Base-by-base conservation (phyloP, 2,797 vertebrate species). In the Siniperca undulata region DNA sequence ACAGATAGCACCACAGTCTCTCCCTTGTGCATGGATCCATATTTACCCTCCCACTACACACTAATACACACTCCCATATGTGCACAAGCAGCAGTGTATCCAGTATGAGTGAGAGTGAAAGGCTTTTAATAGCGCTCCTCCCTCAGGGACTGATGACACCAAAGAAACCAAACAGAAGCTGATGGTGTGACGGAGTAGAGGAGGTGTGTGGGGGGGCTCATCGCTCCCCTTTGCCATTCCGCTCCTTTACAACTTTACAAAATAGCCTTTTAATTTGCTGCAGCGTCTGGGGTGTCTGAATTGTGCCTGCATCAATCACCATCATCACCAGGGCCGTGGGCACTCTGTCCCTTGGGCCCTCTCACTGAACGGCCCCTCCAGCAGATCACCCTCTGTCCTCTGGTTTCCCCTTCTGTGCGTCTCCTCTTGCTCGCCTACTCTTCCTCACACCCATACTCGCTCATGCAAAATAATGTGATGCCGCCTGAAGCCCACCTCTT, bases 191-290 rank as follows among this genome's bases (percentile, higher is more conserved):
- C 90, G 86, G 87, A 87, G 76, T 67, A 30, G 73, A 79, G 79
- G 79, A 80, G 90, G 66, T 74, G 82, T n/a, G 74, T n/a, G 44
- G 89, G 77, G 84, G 70, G 46, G 30, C 48, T 70, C 84, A 75
- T 75, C 83, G 61, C 83, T 89, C 89, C 90, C 92, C 93, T 93
- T 92, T 95, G 93, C 93, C 95, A 93, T 95, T 93, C 90, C 93
- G 85, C 93, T 95, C 91, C 95, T 97, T 97, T 97, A 97, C 95
- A 95, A 96, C 96, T 95, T 89, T 96, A 96, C 96, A 97, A 97
- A 97, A 98, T 97, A 97, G 97, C 95, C 97, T 97, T 98, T 98
- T 97, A 97, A 98, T 98, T 97, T 98, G 96, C 95, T 96, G 91
- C 93, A 93, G 95, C 92, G 96, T 97, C 96, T 96, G 95, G 94